Percentiles rank a stretch among this genome's conserved stretches.
phyloP scores from a whole-genome alignment of 2,888 invertebrate species.

The Andricus curvator region DNA sequence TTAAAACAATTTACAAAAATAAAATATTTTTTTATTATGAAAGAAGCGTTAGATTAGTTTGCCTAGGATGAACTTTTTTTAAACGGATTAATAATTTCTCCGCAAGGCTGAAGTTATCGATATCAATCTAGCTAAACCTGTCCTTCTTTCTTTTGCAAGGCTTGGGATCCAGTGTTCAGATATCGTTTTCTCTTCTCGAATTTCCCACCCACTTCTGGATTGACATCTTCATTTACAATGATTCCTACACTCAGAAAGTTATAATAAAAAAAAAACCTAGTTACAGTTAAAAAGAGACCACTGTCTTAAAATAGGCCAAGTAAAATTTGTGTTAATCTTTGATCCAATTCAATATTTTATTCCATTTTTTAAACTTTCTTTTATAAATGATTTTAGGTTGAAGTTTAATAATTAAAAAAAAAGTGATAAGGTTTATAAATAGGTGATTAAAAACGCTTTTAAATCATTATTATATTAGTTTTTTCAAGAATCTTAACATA shows the following conservation, averaged over 20 bases:
- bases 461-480: too few species aligned
- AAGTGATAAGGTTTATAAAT: too few species aligned
- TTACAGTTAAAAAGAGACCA: neutral
- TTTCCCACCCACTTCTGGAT: constrained; percentile 3
- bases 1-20: neutral
- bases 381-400: too few species aligned
- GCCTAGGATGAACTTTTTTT: neutral
- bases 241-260: neutral
- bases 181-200: constrained; percentile 22
- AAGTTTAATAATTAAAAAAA: too few species aligned
- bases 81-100: constrained; percentile 70
- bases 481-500: too few species aligned
- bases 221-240: constrained; percentile 27
- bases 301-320: too few species aligned
- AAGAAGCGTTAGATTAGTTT: too few species aligned
- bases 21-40: neutral
- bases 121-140: constrained; percentile 58
- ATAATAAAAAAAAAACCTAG: neutral
- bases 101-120: constrained; percentile 68
- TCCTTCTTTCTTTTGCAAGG: constrained; percentile 32
- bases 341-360: too few species aligned
- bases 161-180: neutral
- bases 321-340: too few species aligned
- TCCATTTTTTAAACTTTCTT: too few species aligned
- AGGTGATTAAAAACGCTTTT: too few species aligned